Percentiles rank a stretch among this genome's conserved stretches.
Conservation (phyloP, 2,888 invertebrate species). For the Trissoscelio sp. region DNA sequence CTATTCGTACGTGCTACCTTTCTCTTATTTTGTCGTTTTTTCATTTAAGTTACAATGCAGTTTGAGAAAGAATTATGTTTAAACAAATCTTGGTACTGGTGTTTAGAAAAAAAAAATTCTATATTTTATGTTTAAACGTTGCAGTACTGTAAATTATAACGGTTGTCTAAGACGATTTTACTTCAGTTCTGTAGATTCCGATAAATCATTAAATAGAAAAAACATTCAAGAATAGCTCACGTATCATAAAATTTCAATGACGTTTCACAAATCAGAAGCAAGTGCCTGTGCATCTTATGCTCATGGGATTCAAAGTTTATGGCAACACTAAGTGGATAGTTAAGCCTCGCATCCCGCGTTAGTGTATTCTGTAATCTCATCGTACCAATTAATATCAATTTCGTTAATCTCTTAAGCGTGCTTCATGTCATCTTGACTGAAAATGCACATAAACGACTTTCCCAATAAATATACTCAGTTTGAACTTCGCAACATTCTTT, state of each 20-base stretch:
- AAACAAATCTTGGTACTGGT: no score
- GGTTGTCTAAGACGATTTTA: no score
- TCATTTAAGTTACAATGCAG: slow-evolving; percentile 1
- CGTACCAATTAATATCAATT: slow-evolving; percentile 71
- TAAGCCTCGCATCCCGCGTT: slow-evolving; percentile 65
- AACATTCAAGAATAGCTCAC: slow-evolving; percentile 20
- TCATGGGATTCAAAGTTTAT: slow-evolving; percentile 68
- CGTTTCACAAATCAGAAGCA: slow-evolving; percentile 65
- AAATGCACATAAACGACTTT: slow-evolving; percentile 54
- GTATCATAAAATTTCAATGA: slow-evolving; percentile 63
- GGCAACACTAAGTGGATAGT: slow-evolving; percentile 69
- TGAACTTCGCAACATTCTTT: slow-evolving; percentile 22
- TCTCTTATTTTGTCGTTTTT: slow-evolving; percentile 1
- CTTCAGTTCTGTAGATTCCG: no score
- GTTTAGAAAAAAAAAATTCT: no score
- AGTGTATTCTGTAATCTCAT: slow-evolving; percentile 69
- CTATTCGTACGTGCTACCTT: not conserved
- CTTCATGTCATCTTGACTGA: slow-evolving; percentile 65
- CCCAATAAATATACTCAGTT: slow-evolving; percentile 11
- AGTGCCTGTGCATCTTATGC: slow-evolving; percentile 62
- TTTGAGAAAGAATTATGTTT: no score
- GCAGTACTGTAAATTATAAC: no score
- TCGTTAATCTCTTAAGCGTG: slow-evolving; percentile 68
- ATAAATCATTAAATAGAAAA: slow-evolving; percentile 45
- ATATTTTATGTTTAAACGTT: no score